Conservation (phyloP, 2,797 vertebrate genomes). For the Numenius phaeopus region DNA sequence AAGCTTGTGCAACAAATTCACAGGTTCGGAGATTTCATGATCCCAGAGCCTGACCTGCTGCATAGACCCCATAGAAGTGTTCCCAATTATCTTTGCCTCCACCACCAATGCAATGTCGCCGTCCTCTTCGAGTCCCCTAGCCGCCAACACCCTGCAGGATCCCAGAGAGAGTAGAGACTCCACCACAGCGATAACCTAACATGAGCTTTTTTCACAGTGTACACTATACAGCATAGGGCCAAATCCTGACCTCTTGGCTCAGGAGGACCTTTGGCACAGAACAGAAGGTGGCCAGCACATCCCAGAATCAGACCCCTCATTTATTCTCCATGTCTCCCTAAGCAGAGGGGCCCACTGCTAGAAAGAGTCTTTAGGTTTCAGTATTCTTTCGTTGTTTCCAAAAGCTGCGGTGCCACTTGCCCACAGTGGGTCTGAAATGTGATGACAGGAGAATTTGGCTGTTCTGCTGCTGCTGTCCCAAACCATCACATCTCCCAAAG, state of each 20-base stretch:
- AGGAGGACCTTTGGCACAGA: neutral
- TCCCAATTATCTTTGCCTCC: neutral
- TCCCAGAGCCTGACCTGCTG: neutral
- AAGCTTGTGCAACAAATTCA: neutral
- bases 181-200: neutral
- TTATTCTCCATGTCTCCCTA: neutral
- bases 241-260: neutral
- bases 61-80: neutral
- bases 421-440: neutral
- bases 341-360: neutral
- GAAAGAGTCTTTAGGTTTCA: neutral
- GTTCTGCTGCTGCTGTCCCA: constrained; percentile 39
- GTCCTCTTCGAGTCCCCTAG: neutral
- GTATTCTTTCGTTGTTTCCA: neutral
- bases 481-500: constrained; percentile 29
- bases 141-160: neutral
- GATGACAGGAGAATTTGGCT: constrained; percentile 21
- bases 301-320: neutral
- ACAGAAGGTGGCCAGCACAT: neutral
- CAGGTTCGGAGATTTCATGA: neutral
- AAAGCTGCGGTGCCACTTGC: neutral
- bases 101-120: fast-evolving
- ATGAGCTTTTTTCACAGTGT: neutral
- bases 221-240: neutral
- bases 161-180: neutral